Evolutionary conservation across 2,888 invertebrate genomes (phyloP), one percentile per base, ranked within the genome.

Genomic region (Toxonevra muliebris): DNA sequence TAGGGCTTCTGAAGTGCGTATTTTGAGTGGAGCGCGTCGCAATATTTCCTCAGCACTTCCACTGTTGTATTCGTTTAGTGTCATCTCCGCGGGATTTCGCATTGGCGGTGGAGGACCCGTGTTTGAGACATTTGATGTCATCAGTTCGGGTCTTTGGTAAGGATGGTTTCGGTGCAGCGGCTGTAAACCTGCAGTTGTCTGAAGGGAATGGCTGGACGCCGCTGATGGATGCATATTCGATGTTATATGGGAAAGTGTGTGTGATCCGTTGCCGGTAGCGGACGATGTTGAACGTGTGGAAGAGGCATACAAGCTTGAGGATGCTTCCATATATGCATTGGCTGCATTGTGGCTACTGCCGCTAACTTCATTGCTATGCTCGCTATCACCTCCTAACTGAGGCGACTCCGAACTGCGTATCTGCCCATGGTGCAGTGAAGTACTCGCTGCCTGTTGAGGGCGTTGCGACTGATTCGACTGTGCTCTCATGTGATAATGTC

Each of bases 11-110:
- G 80, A 74, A 1, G 80, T 70, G 8, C 82, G 77, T 48, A 84
- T 80, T 68, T 84, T 84, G n/a, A 81, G 75, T 10, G 83, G 81
- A 1, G 80, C 78, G 40, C 83, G 79, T 13, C 84, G 77, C 65
- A 85, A 69, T 69, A 80, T 72, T 65, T 81, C 84, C 42, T 82
- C 83, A 13, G 80, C 77, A 64, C 77, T 77, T 42, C 73, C 71
- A 43, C 84, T 80, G 69, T 85, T 84, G 73, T 84, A 85, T 72
- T 85, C 84, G 68, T 85, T 85, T 53, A 85, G 76, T 11, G 84
- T 85, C 74, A 85, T 84, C 68, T 85, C 84, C 4, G 79, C 82
- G 42, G 83, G 81, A 76, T 79, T 83, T 40, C 84, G 82, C 58
- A 82, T 70, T 15, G 74, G 65, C 4, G 74, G 65, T 3, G 72